phyloP scores from a whole-genome alignment of 2,888 invertebrate species.

The Acrocera orbiculus region DNA sequence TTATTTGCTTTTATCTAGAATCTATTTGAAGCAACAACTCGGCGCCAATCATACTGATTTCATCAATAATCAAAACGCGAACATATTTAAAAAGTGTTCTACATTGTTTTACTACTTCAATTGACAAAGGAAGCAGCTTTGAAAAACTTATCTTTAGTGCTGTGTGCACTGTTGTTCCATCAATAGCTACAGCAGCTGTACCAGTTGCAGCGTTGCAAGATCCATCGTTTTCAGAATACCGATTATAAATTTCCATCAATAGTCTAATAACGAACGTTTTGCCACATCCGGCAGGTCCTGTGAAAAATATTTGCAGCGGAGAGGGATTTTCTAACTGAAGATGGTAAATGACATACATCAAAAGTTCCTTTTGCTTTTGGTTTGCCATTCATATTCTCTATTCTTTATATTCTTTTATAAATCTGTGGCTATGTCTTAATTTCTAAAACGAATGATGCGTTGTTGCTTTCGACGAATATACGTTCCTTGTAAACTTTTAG shows the following conservation, averaged over 20 bases:
- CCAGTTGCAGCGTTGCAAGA: constrained; percentile 19
- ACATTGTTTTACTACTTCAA: constrained; percentile 15
- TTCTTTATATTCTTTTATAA: constrained; percentile 19
- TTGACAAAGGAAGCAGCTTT: too few species aligned
- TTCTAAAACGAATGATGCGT: constrained; percentile 20
- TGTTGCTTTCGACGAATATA: constrained; percentile 12
- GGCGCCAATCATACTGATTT: too few species aligned
- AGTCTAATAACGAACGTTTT: too few species aligned
- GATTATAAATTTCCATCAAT: too few species aligned
- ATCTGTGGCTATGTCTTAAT: constrained; percentile 22
- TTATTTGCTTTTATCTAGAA: constrained; percentile 18
- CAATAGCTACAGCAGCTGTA: constrained; percentile 25
- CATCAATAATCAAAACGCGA: too few species aligned
- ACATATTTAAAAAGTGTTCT: constrained; percentile 12
- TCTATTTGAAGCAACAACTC: too few species aligned
- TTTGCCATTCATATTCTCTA: constrained; percentile 15
- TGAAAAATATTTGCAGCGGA: constrained; percentile 15
- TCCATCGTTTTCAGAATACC: constrained; percentile 12
- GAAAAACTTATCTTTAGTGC: too few species aligned
- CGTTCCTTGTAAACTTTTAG: constrained; percentile 8
- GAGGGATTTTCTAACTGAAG: constrained; percentile 6
- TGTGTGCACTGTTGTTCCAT: too few species aligned
- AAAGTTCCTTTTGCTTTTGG: constrained; percentile 12
- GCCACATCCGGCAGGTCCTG: too few species aligned
- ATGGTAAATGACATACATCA: constrained; percentile 12